Evolutionary conservation across 2,888 invertebrate genomes (phyloP).

Genomic region (Chelonus formosanus): DNA sequence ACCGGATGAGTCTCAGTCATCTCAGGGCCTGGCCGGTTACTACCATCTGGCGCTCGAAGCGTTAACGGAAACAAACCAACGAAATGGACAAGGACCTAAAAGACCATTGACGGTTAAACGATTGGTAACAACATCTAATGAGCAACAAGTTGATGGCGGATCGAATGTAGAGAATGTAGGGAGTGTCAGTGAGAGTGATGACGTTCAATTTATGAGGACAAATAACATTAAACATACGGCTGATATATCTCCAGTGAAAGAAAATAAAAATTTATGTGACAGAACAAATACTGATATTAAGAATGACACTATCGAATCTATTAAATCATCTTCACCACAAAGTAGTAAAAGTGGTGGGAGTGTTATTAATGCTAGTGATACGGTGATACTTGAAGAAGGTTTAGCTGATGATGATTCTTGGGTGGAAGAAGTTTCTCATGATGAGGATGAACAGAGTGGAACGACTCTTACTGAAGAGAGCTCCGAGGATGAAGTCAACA

Average conservation of each 20-base stretch:
- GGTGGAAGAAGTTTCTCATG: slow-evolving; percentile 88
- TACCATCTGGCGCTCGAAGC: slow-evolving; percentile 65
- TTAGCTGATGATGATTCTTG: slow-evolving; percentile 90
- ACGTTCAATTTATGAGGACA: slow-evolving; percentile 56
- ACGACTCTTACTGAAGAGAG: slow-evolving; percentile 77
- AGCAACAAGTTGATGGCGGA: slow-evolving; percentile 56
- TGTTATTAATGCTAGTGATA: slow-evolving; percentile 60
- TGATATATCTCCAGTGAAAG: not conserved
- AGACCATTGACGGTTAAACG: slow-evolving; percentile 59
- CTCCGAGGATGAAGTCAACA: slow-evolving; percentile 74
- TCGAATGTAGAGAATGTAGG: slow-evolving; percentile 51
- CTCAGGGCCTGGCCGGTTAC: slow-evolving; percentile 65
- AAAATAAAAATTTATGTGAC: not conserved
- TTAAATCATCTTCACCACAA: not conserved
- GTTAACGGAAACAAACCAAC: slow-evolving; percentile 49
- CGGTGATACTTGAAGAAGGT: slow-evolving; percentile 82
- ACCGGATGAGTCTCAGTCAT: slow-evolving; percentile 68
- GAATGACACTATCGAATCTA: slow-evolving; percentile 36
- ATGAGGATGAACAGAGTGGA: slow-evolving; percentile 73
- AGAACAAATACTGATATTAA: not conserved
- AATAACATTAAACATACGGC: slow-evolving; percentile 24
- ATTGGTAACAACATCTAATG: slow-evolving; percentile 28
- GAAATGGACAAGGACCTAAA: slow-evolving; percentile 50
- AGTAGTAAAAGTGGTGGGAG: slow-evolving; percentile 70
- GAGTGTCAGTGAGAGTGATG: slow-evolving; percentile 61